A percentile compares a stretch with the other conserved stretches of the same genome.
Conservation (phyloP, 2,113 vertebrate genomes). For the Sceloporus tristichus region DNA sequence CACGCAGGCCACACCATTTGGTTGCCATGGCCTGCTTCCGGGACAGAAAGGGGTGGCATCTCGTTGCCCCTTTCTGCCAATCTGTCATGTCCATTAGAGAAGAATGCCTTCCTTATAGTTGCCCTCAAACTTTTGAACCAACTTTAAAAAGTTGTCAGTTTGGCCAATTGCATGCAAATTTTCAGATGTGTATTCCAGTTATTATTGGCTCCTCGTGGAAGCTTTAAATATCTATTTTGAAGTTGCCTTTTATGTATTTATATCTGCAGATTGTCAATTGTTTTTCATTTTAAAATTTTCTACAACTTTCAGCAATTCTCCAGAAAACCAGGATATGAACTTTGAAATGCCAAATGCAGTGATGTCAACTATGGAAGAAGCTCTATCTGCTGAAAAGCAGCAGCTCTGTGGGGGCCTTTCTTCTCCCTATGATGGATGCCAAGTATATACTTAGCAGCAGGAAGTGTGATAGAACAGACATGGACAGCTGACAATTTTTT, state of each 20-base stretch:
- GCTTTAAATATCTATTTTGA: background rate
- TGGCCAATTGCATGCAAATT: background rate
- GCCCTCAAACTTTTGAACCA: background rate
- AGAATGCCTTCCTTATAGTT: background rate
- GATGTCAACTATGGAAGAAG: conserved; percentile 7
- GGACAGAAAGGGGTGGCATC: too few relatives aligned
- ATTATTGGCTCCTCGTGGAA: background rate
- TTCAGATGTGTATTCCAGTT: background rate
- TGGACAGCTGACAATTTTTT: background rate
- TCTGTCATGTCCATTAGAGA: background rate
- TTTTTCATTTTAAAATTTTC: background rate
- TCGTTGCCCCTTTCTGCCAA: too few relatives aligned
- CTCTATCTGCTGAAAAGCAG: conserved; percentile 9
- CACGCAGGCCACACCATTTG: too few relatives aligned
- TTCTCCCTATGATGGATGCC: conserved; percentile 3
- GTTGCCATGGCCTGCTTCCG: too few relatives aligned
- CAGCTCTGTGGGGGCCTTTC: background rate
- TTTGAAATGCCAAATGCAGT: background rate
- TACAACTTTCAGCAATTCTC: background rate
- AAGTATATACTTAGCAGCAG: background rate
- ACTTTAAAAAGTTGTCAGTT: background rate
- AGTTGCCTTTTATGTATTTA: background rate
- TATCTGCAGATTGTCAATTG: too few relatives aligned
- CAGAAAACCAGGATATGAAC: background rate
- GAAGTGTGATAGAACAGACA: background rate